A percentile compares a stretch with the other conserved stretches of the same genome.
Evolutionary conservation across 1,140 invertebrate species (phyloP).

Genomic region (Bathynomus jamesi): DNA sequence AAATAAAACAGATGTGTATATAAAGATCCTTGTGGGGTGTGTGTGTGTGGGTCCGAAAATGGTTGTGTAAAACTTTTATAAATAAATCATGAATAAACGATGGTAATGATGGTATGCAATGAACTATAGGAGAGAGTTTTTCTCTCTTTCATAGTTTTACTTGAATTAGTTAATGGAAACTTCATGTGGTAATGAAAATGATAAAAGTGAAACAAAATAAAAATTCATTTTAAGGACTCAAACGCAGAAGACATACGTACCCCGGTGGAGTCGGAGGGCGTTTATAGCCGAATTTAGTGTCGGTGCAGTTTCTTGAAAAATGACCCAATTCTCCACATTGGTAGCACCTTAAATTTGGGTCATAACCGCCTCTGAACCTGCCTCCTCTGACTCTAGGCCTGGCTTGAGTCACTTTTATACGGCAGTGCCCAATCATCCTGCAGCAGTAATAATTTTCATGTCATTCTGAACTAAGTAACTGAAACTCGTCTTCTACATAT

Average conservation of each 20-base stretch:
- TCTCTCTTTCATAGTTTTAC: no score
- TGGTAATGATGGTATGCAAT: background rate
- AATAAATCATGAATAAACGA: background rate
- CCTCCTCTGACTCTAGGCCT: slow-evolving; percentile 43
- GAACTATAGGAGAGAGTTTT: background rate
- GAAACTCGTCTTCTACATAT: no score
- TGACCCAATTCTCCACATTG: slow-evolving; percentile 57
- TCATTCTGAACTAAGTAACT: no score
- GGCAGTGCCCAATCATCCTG: background rate
- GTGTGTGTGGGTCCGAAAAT: no score
- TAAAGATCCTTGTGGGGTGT: background rate
- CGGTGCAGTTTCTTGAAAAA: slow-evolving; percentile 56
- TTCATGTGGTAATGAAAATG: background rate
- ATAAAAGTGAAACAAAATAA: background rate
- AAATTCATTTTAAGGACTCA: background rate
- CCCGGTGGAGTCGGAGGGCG: slow-evolving; percentile 39
- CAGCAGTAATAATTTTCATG: background rate
- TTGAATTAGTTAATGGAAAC: background rate
- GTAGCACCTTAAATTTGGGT: slow-evolving; percentile 55
- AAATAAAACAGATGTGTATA: background rate
- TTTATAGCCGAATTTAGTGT: slow-evolving; percentile 42
- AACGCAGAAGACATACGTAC: slow-evolving; percentile 11
- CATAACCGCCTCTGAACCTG: slow-evolving; percentile 44
- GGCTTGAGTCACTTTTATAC: background rate
- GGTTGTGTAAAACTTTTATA: background rate